phyloP scores from a whole-genome alignment of 1,140 invertebrate species.

The Colletes gigas region DNA sequence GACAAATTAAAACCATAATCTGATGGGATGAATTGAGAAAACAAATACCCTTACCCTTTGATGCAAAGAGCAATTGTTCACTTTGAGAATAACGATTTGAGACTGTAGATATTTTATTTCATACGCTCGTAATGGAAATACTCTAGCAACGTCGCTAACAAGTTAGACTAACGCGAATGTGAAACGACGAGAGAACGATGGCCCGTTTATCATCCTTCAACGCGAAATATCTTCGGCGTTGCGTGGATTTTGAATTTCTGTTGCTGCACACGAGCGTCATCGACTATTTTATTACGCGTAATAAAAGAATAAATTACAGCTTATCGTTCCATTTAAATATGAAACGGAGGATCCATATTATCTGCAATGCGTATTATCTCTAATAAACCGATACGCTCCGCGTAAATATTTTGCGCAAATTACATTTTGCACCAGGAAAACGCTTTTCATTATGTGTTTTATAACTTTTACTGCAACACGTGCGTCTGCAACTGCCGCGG shows the following conservation, averaged over 20 bases:
- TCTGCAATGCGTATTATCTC: conserved; percentile 34
- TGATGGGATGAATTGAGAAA: no score
- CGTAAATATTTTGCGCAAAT: conserved; percentile 33
- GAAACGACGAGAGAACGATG: not conserved
- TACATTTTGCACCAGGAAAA: not conserved
- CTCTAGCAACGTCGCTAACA: no score
- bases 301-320: conserved; percentile 49
- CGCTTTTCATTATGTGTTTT: conserved; percentile 21
- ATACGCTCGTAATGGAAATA: not conserved
- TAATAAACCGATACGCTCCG: conserved; percentile 35
- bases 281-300: conserved; percentile 30
- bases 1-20: no score
- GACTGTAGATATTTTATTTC: no score
- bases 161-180: not conserved
- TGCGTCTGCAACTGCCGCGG: not conserved
- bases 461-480: not conserved
- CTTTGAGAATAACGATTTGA: no score
- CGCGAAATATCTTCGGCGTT: not conserved
- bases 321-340: conserved; percentile 39
- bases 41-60: no score
- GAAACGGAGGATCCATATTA: conserved; percentile 47
- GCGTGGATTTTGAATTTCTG: conserved; percentile 15
- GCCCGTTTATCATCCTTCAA: not conserved
- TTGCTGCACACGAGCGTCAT: not conserved
- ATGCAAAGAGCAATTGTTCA: no score